phyloP scores from a whole-genome alignment of 2,113 vertebrate genomes.

The Saimiri boliviensis region DNA sequence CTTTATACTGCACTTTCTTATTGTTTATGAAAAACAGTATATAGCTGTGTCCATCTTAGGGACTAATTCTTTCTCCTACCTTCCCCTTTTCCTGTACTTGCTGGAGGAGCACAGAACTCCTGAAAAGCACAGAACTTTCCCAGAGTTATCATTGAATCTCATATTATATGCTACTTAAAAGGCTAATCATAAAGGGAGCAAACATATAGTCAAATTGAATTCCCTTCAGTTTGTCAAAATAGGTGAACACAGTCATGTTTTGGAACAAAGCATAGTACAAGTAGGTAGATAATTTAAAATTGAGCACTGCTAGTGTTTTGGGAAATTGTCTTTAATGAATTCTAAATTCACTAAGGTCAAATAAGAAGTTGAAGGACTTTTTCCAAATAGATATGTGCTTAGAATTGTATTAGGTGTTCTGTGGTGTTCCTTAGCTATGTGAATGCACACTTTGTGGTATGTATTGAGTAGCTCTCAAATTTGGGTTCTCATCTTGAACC shows the following conservation, averaged over 20 bases:
- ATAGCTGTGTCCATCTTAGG: not conserved
- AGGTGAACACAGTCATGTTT: not conserved
- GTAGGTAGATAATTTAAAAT: not conserved
- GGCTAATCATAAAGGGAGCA: not conserved
- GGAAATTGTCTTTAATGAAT: conserved; percentile 34
- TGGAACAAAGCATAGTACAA: not conserved
- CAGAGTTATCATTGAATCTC: not conserved
- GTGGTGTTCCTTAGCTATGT: not conserved
- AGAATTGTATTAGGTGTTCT: conserved; percentile 18
- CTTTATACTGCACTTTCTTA: not conserved
- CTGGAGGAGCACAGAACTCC: not conserved
- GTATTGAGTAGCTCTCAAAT: not conserved
- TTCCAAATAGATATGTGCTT: not conserved
- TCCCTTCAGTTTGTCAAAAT: conserved; percentile 43
- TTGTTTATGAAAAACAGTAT: not conserved
- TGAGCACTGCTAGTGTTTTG: not conserved
- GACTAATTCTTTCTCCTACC: not conserved
- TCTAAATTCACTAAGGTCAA: conserved; percentile 38
- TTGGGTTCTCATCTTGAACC: conserved; percentile 28
- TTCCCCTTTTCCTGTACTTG: not conserved
- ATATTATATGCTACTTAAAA: not conserved
- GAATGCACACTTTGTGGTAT: not conserved
- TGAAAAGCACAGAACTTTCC: not conserved
- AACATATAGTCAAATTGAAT: conserved; percentile 26
- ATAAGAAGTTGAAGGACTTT: conserved; percentile 12